Percentiles rank a stretch among this genome's conserved stretches.
Evolutionary conservation across 2,113 vertebrate genomes (phyloP).

Genomic region (Odontophorus gujanensis): DNA sequence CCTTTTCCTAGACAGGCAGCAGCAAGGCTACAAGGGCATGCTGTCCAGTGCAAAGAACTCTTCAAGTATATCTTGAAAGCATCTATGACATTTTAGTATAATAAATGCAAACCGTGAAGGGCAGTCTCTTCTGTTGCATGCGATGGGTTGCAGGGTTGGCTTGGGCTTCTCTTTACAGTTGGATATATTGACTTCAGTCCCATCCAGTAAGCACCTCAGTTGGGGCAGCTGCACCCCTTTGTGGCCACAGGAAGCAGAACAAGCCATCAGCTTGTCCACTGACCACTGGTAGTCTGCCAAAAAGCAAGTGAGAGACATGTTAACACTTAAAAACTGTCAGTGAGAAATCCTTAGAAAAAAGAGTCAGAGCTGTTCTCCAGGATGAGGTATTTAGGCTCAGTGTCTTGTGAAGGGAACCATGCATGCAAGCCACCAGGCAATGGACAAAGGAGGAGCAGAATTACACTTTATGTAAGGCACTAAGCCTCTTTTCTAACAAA

Average conservation of each 20-base stretch:
- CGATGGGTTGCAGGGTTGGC: conserved; percentile 71
- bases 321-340: background rate
- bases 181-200: conserved; percentile 62
- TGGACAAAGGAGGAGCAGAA: background rate
- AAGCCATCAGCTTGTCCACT: conserved; percentile 75
- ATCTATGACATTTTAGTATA: background rate
- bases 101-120: conserved; percentile 81
- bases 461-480: background rate
- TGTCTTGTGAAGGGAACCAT: background rate
- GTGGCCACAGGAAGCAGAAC: conserved; percentile 81
- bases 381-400: background rate
- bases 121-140: conserved; percentile 88
- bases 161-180: conserved; percentile 79
- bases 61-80: background rate
- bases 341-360: background rate
- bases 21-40: background rate
- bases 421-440: background rate
- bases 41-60: background rate
- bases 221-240: conserved; percentile 79
- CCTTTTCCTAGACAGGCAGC: background rate
- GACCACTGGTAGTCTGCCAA: conserved; percentile 80
- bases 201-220: conserved; percentile 79
- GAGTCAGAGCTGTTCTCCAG: background rate
- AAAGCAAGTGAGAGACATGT: background rate
- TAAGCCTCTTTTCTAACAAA: background rate